Percentiles rank a stretch among this genome's conserved stretches.
Conservation (phyloP, 1,140 invertebrate genomes). For the Zaprionus gabonicus region DNA sequence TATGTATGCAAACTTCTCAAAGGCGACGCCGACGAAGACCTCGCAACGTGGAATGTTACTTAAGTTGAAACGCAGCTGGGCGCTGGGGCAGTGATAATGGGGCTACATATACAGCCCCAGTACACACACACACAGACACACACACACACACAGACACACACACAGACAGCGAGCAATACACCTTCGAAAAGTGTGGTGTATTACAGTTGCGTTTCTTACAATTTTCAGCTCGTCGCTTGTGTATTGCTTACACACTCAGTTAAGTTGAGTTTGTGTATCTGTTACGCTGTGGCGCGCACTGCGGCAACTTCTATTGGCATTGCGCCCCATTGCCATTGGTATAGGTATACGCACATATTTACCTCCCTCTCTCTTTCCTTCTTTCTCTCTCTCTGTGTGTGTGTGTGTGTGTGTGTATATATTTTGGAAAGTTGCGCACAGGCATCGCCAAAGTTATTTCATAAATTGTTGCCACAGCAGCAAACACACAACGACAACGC, state of each 20-base stretch:
- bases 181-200: slow-evolving; percentile 16
- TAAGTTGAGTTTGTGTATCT: slow-evolving; percentile 80
- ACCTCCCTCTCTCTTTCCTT: slow-evolving; percentile 24
- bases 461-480: slow-evolving; percentile 81
- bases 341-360: not conserved
- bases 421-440: slow-evolving; percentile 22
- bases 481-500: slow-evolving; percentile 52
- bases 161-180: not conserved
- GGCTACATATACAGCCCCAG: slow-evolving; percentile 29
- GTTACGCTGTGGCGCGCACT: slow-evolving; percentile 55
- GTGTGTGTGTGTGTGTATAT: not conserved
- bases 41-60: slow-evolving; percentile 78
- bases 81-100: slow-evolving; percentile 67
- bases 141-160: not conserved
- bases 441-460: slow-evolving; percentile 75
- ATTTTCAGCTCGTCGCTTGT: slow-evolving; percentile 58
- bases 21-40: slow-evolving; percentile 23
- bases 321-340: slow-evolving; percentile 37
- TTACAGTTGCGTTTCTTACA: slow-evolving; percentile 61
- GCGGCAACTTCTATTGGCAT: slow-evolving; percentile 62
- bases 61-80: slow-evolving; percentile 73
- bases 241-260: slow-evolving; percentile 80
- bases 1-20: slow-evolving; percentile 41
- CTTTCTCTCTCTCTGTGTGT: not conserved
- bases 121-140: slow-evolving; percentile 10